Evolutionary conservation across 2,113 vertebrate species (phyloP).

Genomic region (Chloroceryle aenea): DNA sequence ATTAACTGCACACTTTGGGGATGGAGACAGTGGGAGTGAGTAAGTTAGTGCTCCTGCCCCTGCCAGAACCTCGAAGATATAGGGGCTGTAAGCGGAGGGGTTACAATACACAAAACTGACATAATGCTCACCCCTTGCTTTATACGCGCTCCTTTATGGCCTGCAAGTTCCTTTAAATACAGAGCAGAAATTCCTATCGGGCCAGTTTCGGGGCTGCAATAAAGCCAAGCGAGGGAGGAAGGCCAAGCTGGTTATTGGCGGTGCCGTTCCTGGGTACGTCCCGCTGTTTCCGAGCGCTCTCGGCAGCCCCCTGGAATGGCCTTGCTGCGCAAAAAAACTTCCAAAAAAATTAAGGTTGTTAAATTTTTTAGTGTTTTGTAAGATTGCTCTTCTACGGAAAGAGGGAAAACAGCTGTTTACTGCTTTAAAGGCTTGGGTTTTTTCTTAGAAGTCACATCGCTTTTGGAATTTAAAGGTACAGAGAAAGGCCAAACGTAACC

Average conservation of each 20-base stretch:
- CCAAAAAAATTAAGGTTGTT: not conserved
- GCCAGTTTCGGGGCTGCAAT: not conserved
- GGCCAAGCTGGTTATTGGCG: not conserved
- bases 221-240: not conserved
- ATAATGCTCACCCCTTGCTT: not conserved
- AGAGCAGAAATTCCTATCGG: slow-evolving; percentile 1
- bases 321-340: not conserved
- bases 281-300: not conserved
- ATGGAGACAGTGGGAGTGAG: slow-evolving; percentile 32
- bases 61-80: slow-evolving; percentile 11
- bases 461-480: slow-evolving; percentile 36
- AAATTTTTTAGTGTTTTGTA: slow-evolving; percentile 43
- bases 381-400: slow-evolving; percentile 18
- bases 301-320: not conserved
- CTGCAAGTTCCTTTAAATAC: not conserved
- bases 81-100: slow-evolving; percentile 10
- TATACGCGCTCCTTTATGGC: not conserved
- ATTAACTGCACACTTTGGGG: slow-evolving; percentile 7
- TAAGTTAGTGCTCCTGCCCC: slow-evolving; percentile 10
- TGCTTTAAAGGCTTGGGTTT: not conserved
- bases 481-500: not conserved
- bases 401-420: slow-evolving; percentile 63
- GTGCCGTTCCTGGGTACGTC: not conserved
- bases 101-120: not conserved
- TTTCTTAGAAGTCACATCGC: not conserved